These are phyloP conservation scores for Xestia sexstrigata DNA, from an alignment of 2,888 invertebrate species.

Conservation along the genomic window DNA sequence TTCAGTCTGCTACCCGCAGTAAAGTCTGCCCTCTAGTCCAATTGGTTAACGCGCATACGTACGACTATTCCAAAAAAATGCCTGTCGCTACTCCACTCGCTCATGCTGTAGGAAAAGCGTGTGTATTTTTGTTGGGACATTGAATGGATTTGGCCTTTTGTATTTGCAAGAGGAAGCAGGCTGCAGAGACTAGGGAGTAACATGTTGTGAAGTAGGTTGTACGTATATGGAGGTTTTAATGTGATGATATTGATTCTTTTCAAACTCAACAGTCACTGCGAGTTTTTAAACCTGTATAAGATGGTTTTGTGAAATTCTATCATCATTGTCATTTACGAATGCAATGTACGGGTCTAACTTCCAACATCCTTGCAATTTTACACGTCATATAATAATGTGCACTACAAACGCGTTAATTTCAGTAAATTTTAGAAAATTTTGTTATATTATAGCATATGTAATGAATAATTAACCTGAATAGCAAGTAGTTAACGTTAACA, in stretches of 20 bases:
- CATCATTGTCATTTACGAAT: too few species aligned
- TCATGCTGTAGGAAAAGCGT: background rate
- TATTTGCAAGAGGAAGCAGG: background rate
- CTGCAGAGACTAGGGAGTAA: background rate
- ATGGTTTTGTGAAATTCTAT: background rate
- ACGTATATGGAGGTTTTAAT: background rate
- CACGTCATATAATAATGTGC: rapidly evolving
- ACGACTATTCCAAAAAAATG: background rate
- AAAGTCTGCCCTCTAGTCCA: background rate
- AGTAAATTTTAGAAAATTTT: background rate
- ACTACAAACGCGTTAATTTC: background rate
- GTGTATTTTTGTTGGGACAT: background rate
- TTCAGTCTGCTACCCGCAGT: too few species aligned
- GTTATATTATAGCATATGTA: background rate
- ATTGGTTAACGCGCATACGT: background rate
- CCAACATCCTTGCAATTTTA: background rate
- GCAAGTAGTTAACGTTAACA: background rate
- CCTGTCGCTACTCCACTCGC: background rate
- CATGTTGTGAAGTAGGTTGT: background rate
- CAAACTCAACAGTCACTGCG: background rate
- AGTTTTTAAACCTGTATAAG: background rate
- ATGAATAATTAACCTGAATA: background rate
- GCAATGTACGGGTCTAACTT: too few species aligned
- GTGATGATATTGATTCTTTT: background rate
- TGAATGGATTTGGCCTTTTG: background rate